phyloP scores from a whole-genome alignment of 1,140 invertebrate species.

The Macrosteles quadrilineatus region DNA sequence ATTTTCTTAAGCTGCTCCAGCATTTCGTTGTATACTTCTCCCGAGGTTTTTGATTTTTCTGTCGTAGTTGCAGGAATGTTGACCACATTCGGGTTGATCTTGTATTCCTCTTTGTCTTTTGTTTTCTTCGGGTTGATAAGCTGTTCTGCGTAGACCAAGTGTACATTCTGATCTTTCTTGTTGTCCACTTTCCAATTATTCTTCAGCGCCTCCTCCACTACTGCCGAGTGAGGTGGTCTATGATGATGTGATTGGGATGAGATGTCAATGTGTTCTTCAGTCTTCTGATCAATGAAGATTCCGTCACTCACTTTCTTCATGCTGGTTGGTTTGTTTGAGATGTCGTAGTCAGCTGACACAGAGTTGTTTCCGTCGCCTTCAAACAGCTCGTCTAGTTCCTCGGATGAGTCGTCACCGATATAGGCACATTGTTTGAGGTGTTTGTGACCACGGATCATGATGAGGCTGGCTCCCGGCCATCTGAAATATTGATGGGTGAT shows the following conservation, averaged over 20 bases:
- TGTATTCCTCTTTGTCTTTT: constrained; percentile 24
- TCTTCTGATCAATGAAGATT: not conserved
- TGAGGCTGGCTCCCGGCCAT: constrained; percentile 71
- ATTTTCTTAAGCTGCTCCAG: constrained; percentile 54
- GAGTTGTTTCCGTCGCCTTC: constrained; percentile 49
- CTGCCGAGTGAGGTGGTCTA: not conserved
- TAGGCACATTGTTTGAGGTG: constrained; percentile 77
- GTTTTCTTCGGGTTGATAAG: not conserved
- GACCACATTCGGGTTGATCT: not conserved
- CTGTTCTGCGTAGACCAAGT: constrained; percentile 13
- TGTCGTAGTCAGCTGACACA: constrained; percentile 37
- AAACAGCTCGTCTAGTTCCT: constrained; percentile 65
- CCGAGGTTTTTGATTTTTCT: constrained; percentile 49
- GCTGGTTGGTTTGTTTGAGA: constrained; percentile 25
- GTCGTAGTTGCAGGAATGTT: constrained; percentile 12
- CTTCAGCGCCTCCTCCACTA: not conserved
- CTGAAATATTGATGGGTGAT: constrained; percentile 54
- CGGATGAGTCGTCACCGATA: constrained; percentile 75
- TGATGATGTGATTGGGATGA: not conserved
- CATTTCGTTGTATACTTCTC: constrained; percentile 60
- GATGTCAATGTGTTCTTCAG: not conserved
- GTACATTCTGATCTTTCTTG: constrained; percentile 12
- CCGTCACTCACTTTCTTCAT: constrained; percentile 41
- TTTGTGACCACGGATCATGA: constrained; percentile 73
- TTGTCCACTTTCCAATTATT: constrained; percentile 25